These are phyloP conservation scores for Abrostola tripartita DNA, from an alignment of 2,888 invertebrate genomes.

Conservation along the genomic window DNA sequence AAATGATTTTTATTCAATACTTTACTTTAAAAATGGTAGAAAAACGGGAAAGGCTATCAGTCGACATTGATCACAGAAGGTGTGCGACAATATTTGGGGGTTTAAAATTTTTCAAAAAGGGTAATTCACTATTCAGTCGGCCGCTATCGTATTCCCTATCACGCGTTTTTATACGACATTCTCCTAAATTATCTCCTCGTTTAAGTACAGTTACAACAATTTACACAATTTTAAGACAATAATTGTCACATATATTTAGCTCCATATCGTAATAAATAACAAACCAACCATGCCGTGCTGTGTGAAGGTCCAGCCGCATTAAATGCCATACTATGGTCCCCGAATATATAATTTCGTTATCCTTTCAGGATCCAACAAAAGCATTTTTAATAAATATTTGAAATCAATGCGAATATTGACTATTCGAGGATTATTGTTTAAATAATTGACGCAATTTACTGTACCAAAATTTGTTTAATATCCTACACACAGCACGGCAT, in stretches of 20 bases:
- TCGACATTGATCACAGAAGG: constrained; percentile 55
- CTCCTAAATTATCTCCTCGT: constrained; percentile 25
- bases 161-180: constrained; percentile 30
- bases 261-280: constrained; percentile 52
- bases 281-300: constrained; percentile 44
- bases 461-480: constrained; percentile 13
- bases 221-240: constrained; percentile 60
- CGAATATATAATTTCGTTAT: constrained; percentile 23
- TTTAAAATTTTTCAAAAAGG: constrained; percentile 36
- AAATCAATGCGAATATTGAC: constrained; percentile 31
- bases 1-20: constrained; percentile 15
- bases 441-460: constrained; percentile 63
- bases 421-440: constrained; percentile 41
- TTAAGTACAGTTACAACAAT: constrained; percentile 71
- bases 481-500: constrained; percentile 39
- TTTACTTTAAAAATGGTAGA: constrained; percentile 31
- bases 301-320: constrained; percentile 43
- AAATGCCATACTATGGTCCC: constrained; percentile 44
- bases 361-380: constrained; percentile 43
- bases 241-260: constrained; percentile 50
- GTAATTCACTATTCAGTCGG: constrained; percentile 18
- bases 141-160: constrained; percentile 34
- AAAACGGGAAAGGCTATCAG: constrained; percentile 50
- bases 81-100: constrained; percentile 28
- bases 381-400: constrained; percentile 17